Conservation (phyloP, 2,888 invertebrate species). For the Amiota communis region DNA sequence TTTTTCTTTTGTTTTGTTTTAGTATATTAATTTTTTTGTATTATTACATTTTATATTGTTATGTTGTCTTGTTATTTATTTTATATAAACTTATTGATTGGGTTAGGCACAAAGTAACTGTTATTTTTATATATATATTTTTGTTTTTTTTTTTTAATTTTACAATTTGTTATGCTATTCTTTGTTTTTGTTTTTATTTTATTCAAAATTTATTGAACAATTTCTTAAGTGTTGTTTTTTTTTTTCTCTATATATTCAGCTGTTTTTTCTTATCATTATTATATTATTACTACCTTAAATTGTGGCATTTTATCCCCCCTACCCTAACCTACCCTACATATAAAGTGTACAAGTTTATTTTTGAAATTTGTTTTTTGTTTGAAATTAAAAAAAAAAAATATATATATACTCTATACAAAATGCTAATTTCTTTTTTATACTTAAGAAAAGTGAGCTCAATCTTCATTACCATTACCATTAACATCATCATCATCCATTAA, state of each 20-base stretch:
- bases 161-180: constrained; percentile 15
- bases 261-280: not conserved
- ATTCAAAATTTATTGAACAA: constrained; percentile 10
- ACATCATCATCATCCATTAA: not conserved
- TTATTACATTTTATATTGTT: constrained; percentile 40
- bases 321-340: not conserved
- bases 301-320: not conserved
- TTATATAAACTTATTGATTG: constrained; percentile 54
- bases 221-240: not conserved
- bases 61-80: constrained; percentile 36
- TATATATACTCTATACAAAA: constrained; percentile 39
- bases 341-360: not conserved
- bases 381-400: constrained; percentile 34
- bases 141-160: not conserved
- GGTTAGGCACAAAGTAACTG: constrained; percentile 72
- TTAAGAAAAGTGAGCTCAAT: not conserved
- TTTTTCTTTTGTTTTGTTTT: constrained; percentile 4
- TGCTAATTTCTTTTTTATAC: constrained; percentile 26
- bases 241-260: not conserved
- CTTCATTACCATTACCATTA: no score
- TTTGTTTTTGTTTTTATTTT: not conserved
- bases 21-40: constrained; percentile 6
- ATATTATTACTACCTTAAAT: not conserved
- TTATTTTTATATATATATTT: constrained; percentile 31
- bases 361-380: not conserved